A percentile compares a stretch with the other conserved stretches of the same genome.
Evolutionary conservation across 2,797 vertebrate genomes (phyloP).

Genomic region (Sparus aurata): DNA sequence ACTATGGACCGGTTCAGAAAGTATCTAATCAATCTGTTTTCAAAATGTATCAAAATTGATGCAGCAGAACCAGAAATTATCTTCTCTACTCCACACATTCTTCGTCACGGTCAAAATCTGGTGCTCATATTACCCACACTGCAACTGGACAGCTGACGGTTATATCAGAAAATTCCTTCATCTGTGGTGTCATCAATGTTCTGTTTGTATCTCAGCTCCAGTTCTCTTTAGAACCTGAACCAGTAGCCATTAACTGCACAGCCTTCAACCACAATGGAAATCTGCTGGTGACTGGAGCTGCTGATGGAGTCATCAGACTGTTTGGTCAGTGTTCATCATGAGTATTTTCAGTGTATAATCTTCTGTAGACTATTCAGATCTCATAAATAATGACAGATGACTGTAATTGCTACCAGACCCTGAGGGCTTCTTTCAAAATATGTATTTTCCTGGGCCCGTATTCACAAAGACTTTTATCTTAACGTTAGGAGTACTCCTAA

Average conservation of each 20-base stretch:
- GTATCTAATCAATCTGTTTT: too few species aligned
- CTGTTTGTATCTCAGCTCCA: constrained; percentile 87
- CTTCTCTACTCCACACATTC: neutral
- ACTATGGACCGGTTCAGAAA: neutral
- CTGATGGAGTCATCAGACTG: constrained; percentile 94
- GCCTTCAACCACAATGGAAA: constrained; percentile 99
- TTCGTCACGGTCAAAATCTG: neutral
- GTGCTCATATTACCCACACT: neutral
- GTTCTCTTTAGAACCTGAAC: constrained; percentile 95
- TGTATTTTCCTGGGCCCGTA: too few species aligned
- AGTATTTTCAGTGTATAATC: neutral
- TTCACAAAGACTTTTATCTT: too few species aligned
- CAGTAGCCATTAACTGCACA: constrained; percentile 96
- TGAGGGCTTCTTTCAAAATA: neutral
- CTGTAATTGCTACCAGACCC: neutral
- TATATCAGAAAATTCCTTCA: neutral
- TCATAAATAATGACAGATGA: neutral
- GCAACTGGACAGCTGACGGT: neutral
- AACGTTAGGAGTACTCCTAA: too few species aligned
- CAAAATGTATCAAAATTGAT: too few species aligned
- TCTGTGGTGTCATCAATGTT: neutral
- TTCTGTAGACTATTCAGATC: neutral
- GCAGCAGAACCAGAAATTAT: neutral
- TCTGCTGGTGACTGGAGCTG: constrained; percentile 95
- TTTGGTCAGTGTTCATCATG: constrained; percentile 86